phyloP scores from a whole-genome alignment of 2,797 vertebrate genomes.

The Bothrops alternatus region DNA sequence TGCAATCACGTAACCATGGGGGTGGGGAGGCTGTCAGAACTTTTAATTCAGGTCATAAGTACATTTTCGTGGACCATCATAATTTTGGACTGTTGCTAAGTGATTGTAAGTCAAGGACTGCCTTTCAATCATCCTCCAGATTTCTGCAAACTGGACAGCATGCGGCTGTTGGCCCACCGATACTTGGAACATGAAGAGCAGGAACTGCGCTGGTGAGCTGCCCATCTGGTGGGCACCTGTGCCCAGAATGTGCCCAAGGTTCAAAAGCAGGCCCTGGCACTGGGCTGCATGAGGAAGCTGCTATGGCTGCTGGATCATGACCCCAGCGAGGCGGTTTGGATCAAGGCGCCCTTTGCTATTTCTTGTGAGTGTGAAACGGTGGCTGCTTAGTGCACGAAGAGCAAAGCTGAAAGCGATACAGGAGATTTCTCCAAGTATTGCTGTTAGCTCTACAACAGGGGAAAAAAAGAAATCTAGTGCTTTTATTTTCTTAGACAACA shows the following conservation, averaged over 20 bases:
- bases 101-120: not conserved
- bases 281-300: conserved; percentile 78
- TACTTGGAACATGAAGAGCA: conserved; percentile 77
- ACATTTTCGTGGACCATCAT: not conserved
- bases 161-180: conserved; percentile 79
- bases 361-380: conserved; percentile 81
- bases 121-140: conserved; percentile 65
- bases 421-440: too few species aligned
- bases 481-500: not conserved
- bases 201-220: conserved; percentile 83
- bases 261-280: conserved; percentile 79
- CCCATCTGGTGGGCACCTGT: conserved; percentile 83
- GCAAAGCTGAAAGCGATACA: not conserved
- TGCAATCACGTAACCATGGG: rapidly evolving
- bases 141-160: conserved; percentile 85
- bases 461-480: too few species aligned
- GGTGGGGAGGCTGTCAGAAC: not conserved
- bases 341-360: conserved; percentile 87
- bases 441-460: not conserved
- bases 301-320: conserved; percentile 82
- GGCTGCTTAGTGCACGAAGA: rapidly evolving
- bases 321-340: conserved; percentile 73
- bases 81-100: not conserved
- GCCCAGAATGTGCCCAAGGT: conserved; percentile 88
- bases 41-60: not conserved